A percentile compares a stretch with the other conserved stretches of the same genome.
Conservation (phyloP, 1,140 invertebrate species). For the Zeugodacus cucurbitae region DNA sequence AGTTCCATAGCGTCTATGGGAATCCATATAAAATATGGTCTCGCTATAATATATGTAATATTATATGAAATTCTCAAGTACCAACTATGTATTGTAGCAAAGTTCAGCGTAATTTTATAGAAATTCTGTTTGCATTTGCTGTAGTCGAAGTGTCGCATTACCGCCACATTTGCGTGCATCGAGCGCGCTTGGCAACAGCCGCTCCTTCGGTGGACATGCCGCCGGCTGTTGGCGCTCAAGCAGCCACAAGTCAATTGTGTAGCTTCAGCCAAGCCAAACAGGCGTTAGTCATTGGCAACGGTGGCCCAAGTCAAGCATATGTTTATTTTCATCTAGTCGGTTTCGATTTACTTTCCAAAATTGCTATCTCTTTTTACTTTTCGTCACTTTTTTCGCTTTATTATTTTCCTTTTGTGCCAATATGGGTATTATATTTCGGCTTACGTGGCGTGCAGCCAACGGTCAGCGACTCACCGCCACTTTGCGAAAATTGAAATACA, state of each 20-base stretch:
- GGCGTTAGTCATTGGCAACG: neutral
- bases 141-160: conserved; percentile 25
- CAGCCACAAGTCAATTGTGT: neutral
- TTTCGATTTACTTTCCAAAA: conserved; percentile 12
- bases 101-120: conserved; percentile 1
- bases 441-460: neutral
- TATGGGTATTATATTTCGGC: conserved; percentile 8
- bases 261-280: neutral
- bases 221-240: neutral
- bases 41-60: too few relatives aligned
- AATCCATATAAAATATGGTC: neutral
- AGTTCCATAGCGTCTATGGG: neutral
- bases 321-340: neutral
- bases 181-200: neutral
- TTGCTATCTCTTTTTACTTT: neutral
- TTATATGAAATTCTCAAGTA: neutral
- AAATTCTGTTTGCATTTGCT: conserved; percentile 5
- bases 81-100: neutral
- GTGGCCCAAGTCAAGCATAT: neutral
- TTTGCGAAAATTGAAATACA: neutral
- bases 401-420: neutral
- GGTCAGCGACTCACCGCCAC: neutral
- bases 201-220: neutral
- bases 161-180: neutral
- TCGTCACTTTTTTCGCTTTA: neutral